phyloP scores from a whole-genome alignment of 2,113 vertebrate species.

The Lasiurus cinereus region DNA sequence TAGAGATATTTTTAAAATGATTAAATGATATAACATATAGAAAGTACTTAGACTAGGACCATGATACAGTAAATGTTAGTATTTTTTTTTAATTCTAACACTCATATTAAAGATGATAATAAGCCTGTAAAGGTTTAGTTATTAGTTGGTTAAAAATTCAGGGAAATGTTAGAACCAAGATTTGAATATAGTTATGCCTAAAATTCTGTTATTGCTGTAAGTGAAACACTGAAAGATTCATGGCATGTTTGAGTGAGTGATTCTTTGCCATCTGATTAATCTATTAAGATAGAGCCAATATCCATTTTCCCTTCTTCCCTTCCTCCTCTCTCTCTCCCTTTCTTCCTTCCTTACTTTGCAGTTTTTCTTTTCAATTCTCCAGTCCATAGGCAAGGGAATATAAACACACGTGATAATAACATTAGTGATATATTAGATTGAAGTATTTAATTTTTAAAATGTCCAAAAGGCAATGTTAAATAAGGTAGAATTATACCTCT shows the following conservation, averaged over 20 bases:
- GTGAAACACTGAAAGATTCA: not conserved
- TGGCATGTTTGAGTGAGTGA: not conserved
- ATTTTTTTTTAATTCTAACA: not conserved
- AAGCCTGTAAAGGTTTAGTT: not conserved
- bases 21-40: not conserved
- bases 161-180: not conserved
- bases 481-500: not conserved
- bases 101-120: not conserved
- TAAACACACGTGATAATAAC: not conserved
- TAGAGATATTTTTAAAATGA: not conserved
- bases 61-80: not conserved
- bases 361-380: not conserved
- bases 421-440: not conserved
- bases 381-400: not conserved
- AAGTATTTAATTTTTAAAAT: constrained; percentile 11
- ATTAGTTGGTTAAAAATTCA: not conserved
- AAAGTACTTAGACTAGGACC: not conserved
- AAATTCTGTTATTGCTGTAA: not conserved
- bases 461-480: not conserved
- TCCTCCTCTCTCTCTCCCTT: not conserved
- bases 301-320: not conserved
- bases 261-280: not conserved
- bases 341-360: not conserved
- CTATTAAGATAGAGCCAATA: not conserved
- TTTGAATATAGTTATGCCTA: not conserved